A percentile compares a stretch with the other conserved stretches of the same genome.
These are phyloP conservation scores for Cheilosia vulpina DNA, from an alignment of 2,888 invertebrate genomes.

Conservation along the genomic window DNA sequence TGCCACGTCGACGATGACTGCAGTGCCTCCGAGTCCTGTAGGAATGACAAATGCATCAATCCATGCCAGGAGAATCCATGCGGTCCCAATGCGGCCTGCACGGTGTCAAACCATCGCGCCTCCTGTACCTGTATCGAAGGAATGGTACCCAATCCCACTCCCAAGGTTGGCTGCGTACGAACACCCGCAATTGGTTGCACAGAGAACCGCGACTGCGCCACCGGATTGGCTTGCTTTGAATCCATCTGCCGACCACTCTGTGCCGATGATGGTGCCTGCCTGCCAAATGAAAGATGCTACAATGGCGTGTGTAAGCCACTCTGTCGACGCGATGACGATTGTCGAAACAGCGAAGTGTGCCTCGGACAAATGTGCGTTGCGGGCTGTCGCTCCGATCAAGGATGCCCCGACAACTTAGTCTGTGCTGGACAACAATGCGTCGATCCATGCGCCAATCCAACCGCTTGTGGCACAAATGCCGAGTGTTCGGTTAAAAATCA, in stretches of 20 bases:
- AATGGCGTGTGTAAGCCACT: slow-evolving; percentile 92
- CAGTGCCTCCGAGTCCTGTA: slow-evolving; percentile 92
- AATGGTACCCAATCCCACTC: slow-evolving; percentile 94
- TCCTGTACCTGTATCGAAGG: slow-evolving; percentile 91
- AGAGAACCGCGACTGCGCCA: slow-evolving; percentile 90
- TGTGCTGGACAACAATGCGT: slow-evolving; percentile 92
- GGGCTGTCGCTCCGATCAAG: slow-evolving; percentile 92
- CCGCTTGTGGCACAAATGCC: slow-evolving; percentile 93
- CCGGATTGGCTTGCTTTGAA: slow-evolving; percentile 89
- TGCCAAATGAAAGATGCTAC: slow-evolving; percentile 89
- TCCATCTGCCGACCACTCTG: slow-evolving; percentile 91
- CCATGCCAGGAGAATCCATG: slow-evolving; percentile 91
- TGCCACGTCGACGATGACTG: slow-evolving; percentile 95
- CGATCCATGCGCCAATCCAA: slow-evolving; percentile 90
- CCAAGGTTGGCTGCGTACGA: slow-evolving; percentile 94
- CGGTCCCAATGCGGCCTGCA: slow-evolving; percentile 93
- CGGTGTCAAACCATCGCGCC: slow-evolving; percentile 91
- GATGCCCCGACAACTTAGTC: slow-evolving; percentile 89
- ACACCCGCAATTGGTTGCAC: slow-evolving; percentile 90
- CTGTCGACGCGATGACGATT: slow-evolving; percentile 93
- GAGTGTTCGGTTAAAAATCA: slow-evolving; percentile 89
- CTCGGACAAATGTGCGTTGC: slow-evolving; percentile 90
- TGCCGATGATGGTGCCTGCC: slow-evolving; percentile 89
- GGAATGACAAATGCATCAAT: slow-evolving; percentile 91
- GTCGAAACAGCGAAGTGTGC: slow-evolving; percentile 94